Evolutionary conservation across 2,797 vertebrate species (phyloP).

Genomic region (Hypotaenidia philippensis): DNA sequence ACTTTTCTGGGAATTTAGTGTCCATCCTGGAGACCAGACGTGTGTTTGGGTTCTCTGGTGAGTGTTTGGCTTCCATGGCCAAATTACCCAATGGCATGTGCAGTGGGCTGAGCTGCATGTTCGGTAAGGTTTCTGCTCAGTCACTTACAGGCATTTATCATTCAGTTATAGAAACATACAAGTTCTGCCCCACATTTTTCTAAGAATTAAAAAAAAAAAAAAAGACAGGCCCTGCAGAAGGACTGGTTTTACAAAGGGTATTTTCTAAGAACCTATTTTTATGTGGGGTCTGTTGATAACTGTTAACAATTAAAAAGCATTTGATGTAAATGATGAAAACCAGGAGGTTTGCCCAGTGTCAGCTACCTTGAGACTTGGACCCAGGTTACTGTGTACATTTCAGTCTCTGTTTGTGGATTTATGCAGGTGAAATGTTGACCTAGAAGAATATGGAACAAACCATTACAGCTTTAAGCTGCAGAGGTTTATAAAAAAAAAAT

Average conservation of each 20-base stretch:
- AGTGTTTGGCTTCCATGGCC: not conserved
- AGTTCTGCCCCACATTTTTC: not conserved
- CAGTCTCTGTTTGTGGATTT: constrained; percentile 76
- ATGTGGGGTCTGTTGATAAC: not conserved
- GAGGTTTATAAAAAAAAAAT: constrained; percentile 74
- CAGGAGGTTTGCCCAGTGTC: constrained; percentile 25
- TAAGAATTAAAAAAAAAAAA: not conserved
- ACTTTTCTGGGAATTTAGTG: not conserved
- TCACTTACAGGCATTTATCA: not conserved
- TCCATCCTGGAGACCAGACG: not conserved
- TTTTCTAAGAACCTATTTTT: constrained; percentile 25
- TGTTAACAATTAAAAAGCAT: constrained; percentile 61
- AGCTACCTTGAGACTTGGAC: constrained; percentile 54
- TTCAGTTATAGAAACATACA: not conserved
- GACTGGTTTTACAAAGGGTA: not conserved
- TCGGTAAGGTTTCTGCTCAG: not conserved
- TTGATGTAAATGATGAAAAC: constrained; percentile 64
- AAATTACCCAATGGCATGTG: not conserved
- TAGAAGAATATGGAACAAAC: constrained; percentile 78
- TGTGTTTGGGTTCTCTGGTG: not conserved
- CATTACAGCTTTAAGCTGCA: constrained; percentile 80
- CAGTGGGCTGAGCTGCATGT: not conserved
- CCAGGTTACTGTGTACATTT: constrained; percentile 57
- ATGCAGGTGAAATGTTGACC: constrained; percentile 79
- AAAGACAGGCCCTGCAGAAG: not conserved